These are phyloP conservation scores for Sebastes nivosus DNA, from an alignment of 2,797 vertebrate genomes.

Conservation along the genomic window DNA sequence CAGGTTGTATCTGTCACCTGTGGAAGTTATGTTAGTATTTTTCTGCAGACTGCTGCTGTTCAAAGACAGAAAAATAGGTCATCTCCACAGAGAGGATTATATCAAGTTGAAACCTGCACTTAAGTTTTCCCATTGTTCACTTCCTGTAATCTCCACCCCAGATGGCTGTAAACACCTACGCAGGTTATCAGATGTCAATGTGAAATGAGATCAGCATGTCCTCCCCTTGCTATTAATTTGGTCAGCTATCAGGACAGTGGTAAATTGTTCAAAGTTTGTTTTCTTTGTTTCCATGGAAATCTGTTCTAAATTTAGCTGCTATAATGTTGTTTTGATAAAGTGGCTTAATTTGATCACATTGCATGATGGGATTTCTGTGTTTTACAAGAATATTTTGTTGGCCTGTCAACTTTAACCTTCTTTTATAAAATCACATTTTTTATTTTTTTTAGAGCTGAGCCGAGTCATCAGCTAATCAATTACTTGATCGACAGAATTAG, in stretches of 20 bases:
- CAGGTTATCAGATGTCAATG: slow-evolving; percentile 19
- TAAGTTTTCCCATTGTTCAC: not conserved
- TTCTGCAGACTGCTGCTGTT: not conserved
- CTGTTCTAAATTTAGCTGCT: not conserved
- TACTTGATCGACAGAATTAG: too few species aligned
- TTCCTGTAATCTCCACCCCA: slow-evolving; percentile 19
- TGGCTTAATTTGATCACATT: not conserved
- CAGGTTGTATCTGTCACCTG: not conserved
- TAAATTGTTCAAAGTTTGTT: not conserved
- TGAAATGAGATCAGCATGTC: slow-evolving; percentile 25
- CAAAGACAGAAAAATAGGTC: slow-evolving; percentile 23
- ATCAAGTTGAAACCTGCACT: slow-evolving; percentile 42
- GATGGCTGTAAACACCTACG: slow-evolving; percentile 7
- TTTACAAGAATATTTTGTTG: not conserved
- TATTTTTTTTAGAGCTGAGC: not conserved
- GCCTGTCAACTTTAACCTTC: not conserved
- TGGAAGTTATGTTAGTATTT: slow-evolving; percentile 3
- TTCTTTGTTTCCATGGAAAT: not conserved
- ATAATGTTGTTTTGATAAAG: not conserved
- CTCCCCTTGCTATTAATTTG: not conserved
- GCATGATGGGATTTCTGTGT: not conserved
- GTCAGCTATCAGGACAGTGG: not conserved
- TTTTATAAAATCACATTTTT: not conserved
- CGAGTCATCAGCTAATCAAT: not conserved
- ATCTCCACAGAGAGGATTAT: slow-evolving; percentile 7